Percentiles rank a stretch among this genome's conserved stretches.
Evolutionary conservation across 2,113 vertebrate species (phyloP).

Genomic region (Syngnathoides biaculeatus): DNA sequence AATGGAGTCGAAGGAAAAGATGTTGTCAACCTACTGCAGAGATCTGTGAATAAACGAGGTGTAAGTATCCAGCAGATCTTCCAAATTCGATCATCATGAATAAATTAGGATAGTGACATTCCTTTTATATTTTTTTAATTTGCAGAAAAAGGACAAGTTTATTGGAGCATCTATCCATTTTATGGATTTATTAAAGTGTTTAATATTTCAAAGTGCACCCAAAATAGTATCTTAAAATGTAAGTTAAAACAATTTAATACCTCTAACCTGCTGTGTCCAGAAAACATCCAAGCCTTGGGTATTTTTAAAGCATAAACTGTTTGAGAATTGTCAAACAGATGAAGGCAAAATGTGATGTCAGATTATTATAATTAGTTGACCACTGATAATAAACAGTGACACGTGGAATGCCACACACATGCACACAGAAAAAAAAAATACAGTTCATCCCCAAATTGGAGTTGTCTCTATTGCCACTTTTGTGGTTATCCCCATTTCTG

Average conservation of each 20-base stretch:
- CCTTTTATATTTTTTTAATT: background rate
- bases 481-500: no score
- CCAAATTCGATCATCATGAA: background rate
- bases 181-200: background rate
- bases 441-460: no score
- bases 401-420: no score
- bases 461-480: no score
- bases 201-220: background rate
- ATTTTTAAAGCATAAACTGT: no score
- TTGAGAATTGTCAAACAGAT: no score
- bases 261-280: background rate
- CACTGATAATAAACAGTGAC: no score
- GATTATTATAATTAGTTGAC: no score
- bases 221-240: background rate
- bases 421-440: no score
- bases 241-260: background rate
- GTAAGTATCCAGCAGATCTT: slow-evolving; percentile 58
- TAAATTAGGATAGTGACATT: background rate
- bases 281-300: no score
- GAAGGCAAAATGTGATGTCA: no score
- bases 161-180: background rate
- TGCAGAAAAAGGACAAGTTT: background rate
- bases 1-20: slow-evolving; percentile 91
- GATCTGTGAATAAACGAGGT: slow-evolving; percentile 87
- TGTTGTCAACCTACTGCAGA: slow-evolving; percentile 83